Conservation (phyloP, 1,140 invertebrate genomes). For the Aphaenogaster rudis region DNA sequence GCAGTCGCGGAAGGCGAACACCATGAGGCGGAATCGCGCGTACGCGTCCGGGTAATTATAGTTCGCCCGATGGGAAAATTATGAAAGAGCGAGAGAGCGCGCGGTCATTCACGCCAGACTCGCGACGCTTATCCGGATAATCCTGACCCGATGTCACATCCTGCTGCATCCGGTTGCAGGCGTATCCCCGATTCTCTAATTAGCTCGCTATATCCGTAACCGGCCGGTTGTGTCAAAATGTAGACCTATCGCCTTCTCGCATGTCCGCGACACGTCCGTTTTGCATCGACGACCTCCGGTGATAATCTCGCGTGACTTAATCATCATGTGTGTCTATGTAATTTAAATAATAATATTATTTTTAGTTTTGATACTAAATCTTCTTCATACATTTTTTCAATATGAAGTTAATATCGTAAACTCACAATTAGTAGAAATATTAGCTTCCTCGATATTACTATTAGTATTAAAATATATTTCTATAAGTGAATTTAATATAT, state of each 20-base stretch:
- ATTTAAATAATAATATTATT: not conserved
- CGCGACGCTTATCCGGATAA: constrained; percentile 39
- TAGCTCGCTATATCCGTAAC: constrained; percentile 16
- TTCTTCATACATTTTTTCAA: not conserved
- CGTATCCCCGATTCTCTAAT: constrained; percentile 33
- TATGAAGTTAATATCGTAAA: not conserved
- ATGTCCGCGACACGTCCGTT: not conserved
- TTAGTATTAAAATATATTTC: not conserved
- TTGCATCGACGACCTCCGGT: not conserved
- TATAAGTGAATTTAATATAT: not conserved
- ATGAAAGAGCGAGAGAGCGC: constrained; percentile 38
- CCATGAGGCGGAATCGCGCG: not conserved
- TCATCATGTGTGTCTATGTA: not conserved
- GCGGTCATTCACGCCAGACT: constrained; percentile 38
- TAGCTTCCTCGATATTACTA: not conserved
- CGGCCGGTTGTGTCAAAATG: not conserved
- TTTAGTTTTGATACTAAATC: not conserved
- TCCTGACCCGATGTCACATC: constrained; percentile 15
- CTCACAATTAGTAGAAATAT: not conserved
- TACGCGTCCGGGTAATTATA: constrained; percentile 39
- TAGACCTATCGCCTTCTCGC: not conserved
- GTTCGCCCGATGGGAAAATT: constrained; percentile 31
- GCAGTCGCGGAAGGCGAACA: not conserved
- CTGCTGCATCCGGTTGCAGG: constrained; percentile 14
- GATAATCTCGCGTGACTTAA: not conserved